Percentiles rank a stretch among this genome's conserved stretches.
phyloP scores from a whole-genome alignment of 2,113 vertebrate species.

The Heliornis fulica region DNA sequence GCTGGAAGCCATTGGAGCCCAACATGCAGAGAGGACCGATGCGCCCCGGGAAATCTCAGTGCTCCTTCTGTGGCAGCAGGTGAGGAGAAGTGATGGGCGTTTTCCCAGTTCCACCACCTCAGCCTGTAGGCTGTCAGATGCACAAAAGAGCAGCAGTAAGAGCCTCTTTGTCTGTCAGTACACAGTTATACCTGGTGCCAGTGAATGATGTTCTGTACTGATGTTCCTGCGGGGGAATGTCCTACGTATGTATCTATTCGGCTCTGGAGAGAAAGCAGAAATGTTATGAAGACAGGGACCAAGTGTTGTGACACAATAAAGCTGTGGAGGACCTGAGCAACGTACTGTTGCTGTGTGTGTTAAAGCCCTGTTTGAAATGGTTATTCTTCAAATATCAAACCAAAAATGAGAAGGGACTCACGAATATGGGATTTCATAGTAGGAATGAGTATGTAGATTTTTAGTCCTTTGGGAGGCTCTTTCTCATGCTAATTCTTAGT shows the following conservation, averaged over 20 bases:
- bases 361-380: neutral
- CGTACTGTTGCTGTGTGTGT: neutral
- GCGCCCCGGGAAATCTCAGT: neutral
- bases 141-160: neutral
- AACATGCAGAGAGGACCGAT: neutral
- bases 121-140: neutral
- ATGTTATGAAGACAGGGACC: neutral
- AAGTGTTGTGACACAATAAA: neutral
- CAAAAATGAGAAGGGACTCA: neutral
- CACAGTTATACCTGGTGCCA: constrained; percentile 26
- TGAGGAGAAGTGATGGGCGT: neutral
- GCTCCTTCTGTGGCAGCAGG: neutral
- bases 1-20: neutral
- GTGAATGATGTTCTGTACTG: neutral
- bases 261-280: constrained; percentile 42
- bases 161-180: neutral
- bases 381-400: neutral
- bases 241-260: neutral
- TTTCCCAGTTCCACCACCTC: neutral
- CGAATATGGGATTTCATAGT: neutral
- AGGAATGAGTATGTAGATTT: neutral
- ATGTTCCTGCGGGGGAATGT: constrained; percentile 48
- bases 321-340: neutral
- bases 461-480: neutral
- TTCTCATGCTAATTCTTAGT: neutral